Percentiles rank a stretch among this genome's conserved stretches.
These are phyloP conservation scores for Corythornis cristatus DNA, from an alignment of 2,113 vertebrate genomes.

Conservation along the genomic window DNA sequence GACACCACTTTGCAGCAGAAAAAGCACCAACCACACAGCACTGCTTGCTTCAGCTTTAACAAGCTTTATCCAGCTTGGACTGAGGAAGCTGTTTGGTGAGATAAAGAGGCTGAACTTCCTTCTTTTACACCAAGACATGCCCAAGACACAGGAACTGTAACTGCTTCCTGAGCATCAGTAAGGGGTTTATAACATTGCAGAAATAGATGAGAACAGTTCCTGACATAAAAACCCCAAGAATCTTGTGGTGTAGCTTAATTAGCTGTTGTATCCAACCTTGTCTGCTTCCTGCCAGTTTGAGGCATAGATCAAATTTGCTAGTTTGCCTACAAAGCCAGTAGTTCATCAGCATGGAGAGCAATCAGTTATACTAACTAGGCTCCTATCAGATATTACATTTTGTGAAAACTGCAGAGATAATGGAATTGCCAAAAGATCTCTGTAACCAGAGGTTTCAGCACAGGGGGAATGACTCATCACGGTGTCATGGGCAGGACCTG, in stretches of 20 bases:
- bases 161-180: background rate
- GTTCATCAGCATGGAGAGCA: background rate
- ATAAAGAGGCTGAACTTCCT: background rate
- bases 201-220: background rate
- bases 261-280: background rate
- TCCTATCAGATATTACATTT: background rate
- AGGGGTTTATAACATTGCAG: background rate
- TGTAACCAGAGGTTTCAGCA: background rate
- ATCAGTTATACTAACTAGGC: too few species aligned
- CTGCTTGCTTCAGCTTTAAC: background rate
- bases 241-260: background rate
- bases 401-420: background rate
- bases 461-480: background rate
- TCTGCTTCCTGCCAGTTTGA: background rate
- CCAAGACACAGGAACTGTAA: background rate
- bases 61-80: background rate
- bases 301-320: background rate
- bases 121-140: background rate
- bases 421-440: background rate
- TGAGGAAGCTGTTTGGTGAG: background rate
- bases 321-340: background rate
- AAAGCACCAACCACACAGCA: background rate
- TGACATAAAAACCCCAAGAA: background rate
- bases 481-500: background rate
- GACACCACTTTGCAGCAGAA: rapidly evolving